phyloP scores from a whole-genome alignment of 2,888 invertebrate species.

The Scaeva pyrastri region DNA sequence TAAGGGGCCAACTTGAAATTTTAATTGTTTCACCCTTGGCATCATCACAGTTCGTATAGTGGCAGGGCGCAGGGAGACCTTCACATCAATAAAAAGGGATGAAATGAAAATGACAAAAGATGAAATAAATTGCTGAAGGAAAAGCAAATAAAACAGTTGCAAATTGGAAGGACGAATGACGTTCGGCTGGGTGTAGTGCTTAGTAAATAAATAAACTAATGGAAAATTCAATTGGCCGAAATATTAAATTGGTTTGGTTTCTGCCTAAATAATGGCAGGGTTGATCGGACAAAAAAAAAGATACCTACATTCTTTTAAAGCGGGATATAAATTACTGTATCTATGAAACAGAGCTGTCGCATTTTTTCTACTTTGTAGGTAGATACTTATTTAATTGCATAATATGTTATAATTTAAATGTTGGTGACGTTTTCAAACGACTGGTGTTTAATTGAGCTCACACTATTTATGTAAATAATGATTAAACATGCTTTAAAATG shows the following conservation, averaged over 20 bases:
- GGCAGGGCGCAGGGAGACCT: not conserved
- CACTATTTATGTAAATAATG: too few relatives aligned
- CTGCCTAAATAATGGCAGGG: not conserved
- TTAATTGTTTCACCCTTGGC: conserved; percentile 18
- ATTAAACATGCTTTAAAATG: too few relatives aligned
- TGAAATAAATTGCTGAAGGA: conserved; percentile 7
- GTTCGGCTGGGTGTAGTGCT: conserved; percentile 38
- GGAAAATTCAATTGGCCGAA: conserved; percentile 66
- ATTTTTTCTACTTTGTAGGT: too few relatives aligned
- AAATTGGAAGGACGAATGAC: conserved; percentile 21
- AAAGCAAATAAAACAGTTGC: conserved; percentile 30
- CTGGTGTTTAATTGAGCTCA: too few relatives aligned
- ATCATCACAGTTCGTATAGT: not conserved
- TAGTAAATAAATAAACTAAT: conserved; percentile 65
- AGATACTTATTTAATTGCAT: too few relatives aligned
- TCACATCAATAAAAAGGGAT: conserved; percentile 9
- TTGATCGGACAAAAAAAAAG: conserved; percentile 15
- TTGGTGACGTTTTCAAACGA: too few relatives aligned
- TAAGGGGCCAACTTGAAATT: conserved; percentile 1
- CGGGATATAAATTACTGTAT: conserved; percentile 34
- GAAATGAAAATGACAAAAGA: conserved; percentile 22
- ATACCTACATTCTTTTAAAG: conserved; percentile 13
- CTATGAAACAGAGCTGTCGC: conserved; percentile 3
- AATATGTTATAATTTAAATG: too few relatives aligned
- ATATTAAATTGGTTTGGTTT: conserved; percentile 57